Conservation (phyloP, 92 coral and sea anemone genomes). For the Zoanthus gigantus region DNA sequence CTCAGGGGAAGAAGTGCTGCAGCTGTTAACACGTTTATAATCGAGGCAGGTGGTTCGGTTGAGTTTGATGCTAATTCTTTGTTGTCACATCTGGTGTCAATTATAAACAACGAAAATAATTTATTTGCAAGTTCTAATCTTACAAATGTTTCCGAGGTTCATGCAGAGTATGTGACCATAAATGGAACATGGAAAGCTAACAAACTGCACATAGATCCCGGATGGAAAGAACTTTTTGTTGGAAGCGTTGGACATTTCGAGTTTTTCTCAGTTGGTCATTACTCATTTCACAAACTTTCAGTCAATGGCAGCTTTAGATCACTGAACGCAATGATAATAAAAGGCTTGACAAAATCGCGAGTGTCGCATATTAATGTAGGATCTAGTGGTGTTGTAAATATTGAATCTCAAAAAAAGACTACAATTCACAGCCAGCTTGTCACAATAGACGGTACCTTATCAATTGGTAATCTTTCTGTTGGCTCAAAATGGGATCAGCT, state of each 20-base stretch:
- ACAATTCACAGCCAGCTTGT: conserved; percentile 63
- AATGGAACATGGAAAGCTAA: conserved; percentile 57
- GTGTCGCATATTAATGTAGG: conserved; percentile 48
- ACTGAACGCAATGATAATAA: conserved; percentile 45
- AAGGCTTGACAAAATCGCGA: conserved; percentile 53
- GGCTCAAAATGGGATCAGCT: conserved; percentile 69
- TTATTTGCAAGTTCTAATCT: conserved; percentile 31
- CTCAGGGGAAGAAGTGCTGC: conserved; percentile 60
- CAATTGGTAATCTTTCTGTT: conserved; percentile 55
- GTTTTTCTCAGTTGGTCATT: conserved; percentile 51
- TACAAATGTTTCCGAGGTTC: conserved; percentile 51
- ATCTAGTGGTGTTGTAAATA: conserved; percentile 48
- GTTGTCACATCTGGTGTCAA: conserved; percentile 10
- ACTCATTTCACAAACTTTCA: conserved; percentile 35
- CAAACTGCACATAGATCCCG: conserved; percentile 62
- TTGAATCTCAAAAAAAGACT: conserved; percentile 42
- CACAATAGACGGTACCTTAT: conserved; percentile 59
- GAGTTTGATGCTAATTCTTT: conserved; percentile 22
- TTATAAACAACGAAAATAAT: conserved; percentile 8
- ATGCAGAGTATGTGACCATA: conserved; percentile 51
- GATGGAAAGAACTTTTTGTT: conserved; percentile 57
- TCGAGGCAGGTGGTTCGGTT: conserved; percentile 52
- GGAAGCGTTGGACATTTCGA: conserved; percentile 53
- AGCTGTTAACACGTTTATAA: conserved; percentile 25
- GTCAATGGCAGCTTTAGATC: conserved; percentile 54